These are phyloP conservation scores for Forpus xanthops DNA, from an alignment of 2,797 vertebrate genomes.

Conservation along the genomic window DNA sequence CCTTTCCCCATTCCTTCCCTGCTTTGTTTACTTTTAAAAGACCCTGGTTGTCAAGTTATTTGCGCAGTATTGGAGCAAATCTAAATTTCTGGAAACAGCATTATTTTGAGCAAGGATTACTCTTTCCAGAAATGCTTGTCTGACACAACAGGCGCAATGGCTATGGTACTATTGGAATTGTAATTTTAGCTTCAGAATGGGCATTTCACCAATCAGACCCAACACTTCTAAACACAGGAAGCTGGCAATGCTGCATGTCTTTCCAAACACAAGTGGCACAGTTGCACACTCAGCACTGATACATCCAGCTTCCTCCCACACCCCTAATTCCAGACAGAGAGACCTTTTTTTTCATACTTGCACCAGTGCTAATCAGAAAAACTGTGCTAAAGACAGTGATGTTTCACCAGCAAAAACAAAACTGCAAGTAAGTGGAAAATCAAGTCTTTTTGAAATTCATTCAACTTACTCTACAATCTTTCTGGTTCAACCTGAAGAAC, in stretches of 20 bases:
- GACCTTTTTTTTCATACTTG: background rate
- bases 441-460: conserved; percentile 21
- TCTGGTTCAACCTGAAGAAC: conserved; percentile 59
- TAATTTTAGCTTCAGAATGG: background rate
- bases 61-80: conserved; percentile 49
- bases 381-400: background rate
- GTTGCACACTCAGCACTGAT: background rate
- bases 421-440: conserved; percentile 42
- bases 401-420: conserved; percentile 36
- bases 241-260: background rate
- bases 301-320: conserved; percentile 38
- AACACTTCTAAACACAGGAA: conserved; percentile 11
- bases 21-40: conserved; percentile 69
- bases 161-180: background rate
- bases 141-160: background rate
- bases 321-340: conserved; percentile 32
- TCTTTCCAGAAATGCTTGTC: conserved; percentile 31
- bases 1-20: conserved; percentile 7
- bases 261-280: conserved; percentile 4
- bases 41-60: conserved; percentile 43
- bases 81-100: conserved; percentile 58
- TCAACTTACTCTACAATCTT: conserved; percentile 19
- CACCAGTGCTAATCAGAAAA: conserved; percentile 1
- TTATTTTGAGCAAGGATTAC: conserved; percentile 8
- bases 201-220: background rate